Base-by-base conservation (phyloP, 1,140 invertebrate genomes). In the Sweltsa coloradensis region DNA sequence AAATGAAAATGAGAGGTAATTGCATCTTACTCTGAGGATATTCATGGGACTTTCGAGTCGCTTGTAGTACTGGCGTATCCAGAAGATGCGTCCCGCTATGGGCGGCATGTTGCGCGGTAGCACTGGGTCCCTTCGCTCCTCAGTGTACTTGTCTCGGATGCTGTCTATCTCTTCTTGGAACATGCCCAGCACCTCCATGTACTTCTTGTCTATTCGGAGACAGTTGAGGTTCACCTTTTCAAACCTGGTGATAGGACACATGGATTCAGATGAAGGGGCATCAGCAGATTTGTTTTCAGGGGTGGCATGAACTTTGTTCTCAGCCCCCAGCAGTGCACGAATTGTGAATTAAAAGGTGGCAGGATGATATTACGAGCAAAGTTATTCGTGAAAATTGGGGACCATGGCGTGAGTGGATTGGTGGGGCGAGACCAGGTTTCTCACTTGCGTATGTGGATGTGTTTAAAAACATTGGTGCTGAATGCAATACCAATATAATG, bases 141-240 rank as follows among this genome's bases (percentile, higher is more conserved):
- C 79, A 50, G 84, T 83, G 55, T 84, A 83, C 41, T 68, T 70
- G 58, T 84, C 81, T 29, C 81, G 68, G 14, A 83, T 61, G 25
- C 68, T 55, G 53, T 80, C 77, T 46, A 84, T 74, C 63, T 83
- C 79, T 34, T 64, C 62, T 51, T 78, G 74, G 51, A 76, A 77
- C 50, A 73, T 70, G 49, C 71, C 66, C 29, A 79, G 69, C 18
- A 82, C 65, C 54, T 83, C 78, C 36, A 80, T 66, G 54, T 83
- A 83, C 49, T 81, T 73, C 52, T 76, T 72, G 56, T 83, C 78
- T 39, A 85, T 65, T 55, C 78, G 74, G 27, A 85, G 56, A 53
- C 78, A 75, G 18, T 76, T 69, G 7, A 85, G 67, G 52, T 79
- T 70, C 11, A 85, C 56, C 51, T 77, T 81, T 52, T 81, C 70